A percentile compares a stretch with the other conserved stretches of the same genome.
Conservation (phyloP, 2,888 invertebrate genomes). For the Hyles lineata region DNA sequence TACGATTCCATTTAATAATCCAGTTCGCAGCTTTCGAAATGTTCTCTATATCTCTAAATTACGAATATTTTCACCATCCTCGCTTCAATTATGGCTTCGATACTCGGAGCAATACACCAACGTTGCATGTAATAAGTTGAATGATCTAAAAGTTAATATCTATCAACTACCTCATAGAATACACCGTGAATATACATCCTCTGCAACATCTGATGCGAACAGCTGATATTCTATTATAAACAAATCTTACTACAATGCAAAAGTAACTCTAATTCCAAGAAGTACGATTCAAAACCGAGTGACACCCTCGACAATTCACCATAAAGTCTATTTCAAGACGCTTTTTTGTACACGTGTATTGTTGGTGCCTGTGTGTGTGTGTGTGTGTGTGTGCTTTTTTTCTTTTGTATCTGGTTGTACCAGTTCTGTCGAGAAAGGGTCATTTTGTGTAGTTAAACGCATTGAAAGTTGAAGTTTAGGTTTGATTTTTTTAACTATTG, state of each 20-base stretch:
- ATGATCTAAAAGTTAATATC: slow-evolving; percentile 15
- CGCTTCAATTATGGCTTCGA: too few relatives aligned
- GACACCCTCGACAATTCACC: not conserved
- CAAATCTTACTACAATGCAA: not conserved
- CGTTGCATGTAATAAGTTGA: not conserved
- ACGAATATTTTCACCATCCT: not conserved
- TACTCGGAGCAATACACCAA: not conserved
- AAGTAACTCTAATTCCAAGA: not conserved
- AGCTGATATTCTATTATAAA: slow-evolving; percentile 24
- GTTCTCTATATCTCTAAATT: too few relatives aligned
- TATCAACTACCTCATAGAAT: slow-evolving; percentile 7
- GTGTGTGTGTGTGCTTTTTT: slow-evolving; percentile 44
- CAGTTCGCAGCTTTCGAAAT: too few relatives aligned
- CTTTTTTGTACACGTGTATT: slow-evolving; percentile 48
- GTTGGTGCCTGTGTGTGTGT: slow-evolving; percentile 30
- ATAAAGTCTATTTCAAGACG: slow-evolving; percentile 17
- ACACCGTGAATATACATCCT: slow-evolving; percentile 6
- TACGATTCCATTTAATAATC: too few relatives aligned
- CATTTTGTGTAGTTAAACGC: slow-evolving; percentile 57
- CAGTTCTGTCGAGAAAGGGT: slow-evolving; percentile 52
- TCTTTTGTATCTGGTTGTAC: slow-evolving; percentile 42
- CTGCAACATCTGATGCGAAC: slow-evolving; percentile 18
- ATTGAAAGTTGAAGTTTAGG: slow-evolving; percentile 37
- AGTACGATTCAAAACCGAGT: not conserved
- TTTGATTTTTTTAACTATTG: slow-evolving; percentile 53